Percentiles rank a stretch among this genome's conserved stretches.
Conservation (phyloP, 2,797 vertebrate genomes). For the Loriculus beryllinus region DNA sequence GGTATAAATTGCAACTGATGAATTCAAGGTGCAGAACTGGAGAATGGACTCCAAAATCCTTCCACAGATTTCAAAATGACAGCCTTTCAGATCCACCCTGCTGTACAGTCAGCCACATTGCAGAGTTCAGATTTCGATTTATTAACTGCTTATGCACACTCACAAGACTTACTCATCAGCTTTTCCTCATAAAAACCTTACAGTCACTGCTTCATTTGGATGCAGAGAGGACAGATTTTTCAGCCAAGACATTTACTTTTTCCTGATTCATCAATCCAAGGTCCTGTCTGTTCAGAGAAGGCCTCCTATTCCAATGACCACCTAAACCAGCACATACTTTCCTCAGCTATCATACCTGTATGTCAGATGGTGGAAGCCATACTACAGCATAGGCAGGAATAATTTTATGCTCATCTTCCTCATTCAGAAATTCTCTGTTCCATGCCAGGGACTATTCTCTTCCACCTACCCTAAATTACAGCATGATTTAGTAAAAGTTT, state of each 20-base stretch:
- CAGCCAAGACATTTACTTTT: not conserved
- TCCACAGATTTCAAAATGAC: not conserved
- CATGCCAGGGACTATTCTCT: not conserved
- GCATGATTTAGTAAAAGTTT: not conserved
- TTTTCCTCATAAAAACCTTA: not conserved
- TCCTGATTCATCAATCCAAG: not conserved
- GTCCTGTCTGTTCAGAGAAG: not conserved
- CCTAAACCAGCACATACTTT: not conserved
- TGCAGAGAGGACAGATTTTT: not conserved
- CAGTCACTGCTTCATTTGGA: not conserved
- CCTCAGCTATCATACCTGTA: not conserved
- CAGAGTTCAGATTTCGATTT: constrained; percentile 18
- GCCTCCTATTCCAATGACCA: not conserved
- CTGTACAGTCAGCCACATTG: not conserved
- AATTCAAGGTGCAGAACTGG: constrained; percentile 9
- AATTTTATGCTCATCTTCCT: not conserved
- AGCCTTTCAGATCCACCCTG: constrained; percentile 15
- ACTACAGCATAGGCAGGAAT: not conserved
- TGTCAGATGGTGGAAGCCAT: not conserved
- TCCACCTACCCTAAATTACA: not conserved
- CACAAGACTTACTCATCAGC: constrained; percentile 15
- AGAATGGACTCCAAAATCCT: not conserved
- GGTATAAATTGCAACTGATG: not conserved
- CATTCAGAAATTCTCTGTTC: not conserved
- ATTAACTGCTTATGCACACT: not conserved